A percentile compares a stretch with the other conserved stretches of the same genome.
phyloP scores from a whole-genome alignment of 2,888 invertebrate genomes.

The Drosophila lutescens region DNA sequence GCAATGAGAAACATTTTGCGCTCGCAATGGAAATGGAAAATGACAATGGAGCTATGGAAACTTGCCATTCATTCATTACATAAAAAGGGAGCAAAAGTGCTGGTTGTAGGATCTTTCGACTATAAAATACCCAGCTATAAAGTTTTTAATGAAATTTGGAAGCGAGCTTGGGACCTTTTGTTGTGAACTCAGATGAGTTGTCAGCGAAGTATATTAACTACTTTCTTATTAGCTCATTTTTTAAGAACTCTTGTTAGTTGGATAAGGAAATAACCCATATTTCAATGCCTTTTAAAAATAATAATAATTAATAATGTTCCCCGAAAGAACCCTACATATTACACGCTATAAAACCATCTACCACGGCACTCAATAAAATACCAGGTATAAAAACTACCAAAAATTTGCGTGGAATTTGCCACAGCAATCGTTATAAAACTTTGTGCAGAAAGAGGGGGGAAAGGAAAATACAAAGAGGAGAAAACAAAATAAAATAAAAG shows the following conservation, averaged over 20 bases:
- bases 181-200: neutral
- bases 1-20: conserved; percentile 25
- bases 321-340: neutral
- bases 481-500: conserved; percentile 41
- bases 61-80: conserved; percentile 80
- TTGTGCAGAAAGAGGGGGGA: conserved; percentile 24
- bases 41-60: conserved; percentile 71
- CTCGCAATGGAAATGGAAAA: conserved; percentile 53
- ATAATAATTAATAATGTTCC: neutral
- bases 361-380: neutral
- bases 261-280: neutral
- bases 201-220: neutral
- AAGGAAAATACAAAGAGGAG: conserved; percentile 15
- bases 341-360: conserved; percentile 15
- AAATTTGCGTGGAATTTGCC: conserved; percentile 74
- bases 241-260: neutral
- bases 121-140: conserved; percentile 14
- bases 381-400: conserved; percentile 59
- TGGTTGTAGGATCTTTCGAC: conserved; percentile 10
- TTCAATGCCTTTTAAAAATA: neutral
- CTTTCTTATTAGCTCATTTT: neutral
- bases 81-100: conserved; percentile 44
- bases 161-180: neutral
- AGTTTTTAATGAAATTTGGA: conserved; percentile 3
- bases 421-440: conserved; percentile 72